Evolutionary conservation across 2,113 vertebrate species (phyloP).

Genomic region (Carlito syrichta): DNA sequence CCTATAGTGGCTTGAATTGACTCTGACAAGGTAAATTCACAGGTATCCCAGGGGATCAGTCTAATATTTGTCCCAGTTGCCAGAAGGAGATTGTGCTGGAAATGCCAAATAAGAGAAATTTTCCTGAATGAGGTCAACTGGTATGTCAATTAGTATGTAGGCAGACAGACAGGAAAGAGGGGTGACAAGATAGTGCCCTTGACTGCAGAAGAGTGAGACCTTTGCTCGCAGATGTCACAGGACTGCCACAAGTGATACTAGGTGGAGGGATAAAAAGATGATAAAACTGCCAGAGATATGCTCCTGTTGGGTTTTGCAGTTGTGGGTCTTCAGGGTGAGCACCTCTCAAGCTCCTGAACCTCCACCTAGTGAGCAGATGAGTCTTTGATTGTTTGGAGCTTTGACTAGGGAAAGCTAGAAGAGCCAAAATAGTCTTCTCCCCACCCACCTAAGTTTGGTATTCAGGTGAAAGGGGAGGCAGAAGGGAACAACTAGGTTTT

Average conservation of each 20-base stretch:
- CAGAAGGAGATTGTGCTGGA: background rate
- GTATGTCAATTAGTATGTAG: fast-evolving
- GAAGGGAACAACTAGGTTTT: background rate
- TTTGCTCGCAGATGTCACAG: too few relatives aligned
- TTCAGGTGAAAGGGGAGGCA: background rate
- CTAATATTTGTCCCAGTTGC: background rate
- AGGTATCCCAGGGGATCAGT: background rate
- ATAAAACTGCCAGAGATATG: fast-evolving
- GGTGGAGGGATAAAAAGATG: background rate
- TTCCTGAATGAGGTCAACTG: fast-evolving
- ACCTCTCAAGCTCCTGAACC: fast-evolving
- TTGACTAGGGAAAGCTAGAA: background rate
- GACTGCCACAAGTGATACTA: fast-evolving
- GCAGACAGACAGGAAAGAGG: background rate
- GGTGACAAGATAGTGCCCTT: fast-evolving
- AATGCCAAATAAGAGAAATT: too few relatives aligned
- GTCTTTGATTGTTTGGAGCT: background rate
- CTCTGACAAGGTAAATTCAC: background rate
- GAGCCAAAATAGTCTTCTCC: too few relatives aligned
- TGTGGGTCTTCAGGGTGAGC: fast-evolving
- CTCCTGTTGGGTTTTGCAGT: background rate
- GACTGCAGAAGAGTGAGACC: fast-evolving
- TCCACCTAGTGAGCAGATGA: background rate
- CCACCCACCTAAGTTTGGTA: too few relatives aligned
- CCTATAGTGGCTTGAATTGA: background rate